Base-by-base conservation (phyloP, 2,888 invertebrate species). In the Acanthosepion lycidas region DNA sequence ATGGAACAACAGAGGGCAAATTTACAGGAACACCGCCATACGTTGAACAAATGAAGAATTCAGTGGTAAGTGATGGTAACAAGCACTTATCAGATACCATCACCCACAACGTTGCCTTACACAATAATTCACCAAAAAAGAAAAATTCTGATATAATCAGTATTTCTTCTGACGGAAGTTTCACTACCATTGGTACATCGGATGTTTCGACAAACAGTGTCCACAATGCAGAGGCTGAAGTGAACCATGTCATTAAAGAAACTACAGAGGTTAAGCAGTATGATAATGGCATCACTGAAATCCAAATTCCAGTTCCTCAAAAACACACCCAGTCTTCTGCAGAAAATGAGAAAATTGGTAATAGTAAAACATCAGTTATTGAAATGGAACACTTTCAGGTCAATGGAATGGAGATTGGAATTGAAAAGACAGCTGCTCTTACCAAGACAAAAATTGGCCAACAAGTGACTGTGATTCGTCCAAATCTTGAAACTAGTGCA, bases 111-210 rank as follows among this genome's bases (percentile, higher is more conserved):
- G 33, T 92, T 18, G 28, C 92, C 23, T 23, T 92, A 2, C 49
- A 92, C 6, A 48, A 12, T 2, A 4, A 12, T 48, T 6, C 92
- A 92, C 92, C 26, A 15, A 92, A 20, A 48, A 92, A 92, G 26
- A 51, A 51, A 28, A 48, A 49, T 48, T 12, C 12, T 26, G 48
- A 49, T 48, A 20, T 48, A 51, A 48, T 5, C 49, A 92, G 92
- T 92, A 92, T 92, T 49, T 92, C 92, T 48, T 92, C 92, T 9
- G 92, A 92, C 26, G 92, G 92, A 26, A 92, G 92, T 23, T 92
- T 92, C 51, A 92, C 92, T 28, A 92, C 92, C 5, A 8, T 23
- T 49, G 92, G 92, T 20, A 23, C n/a, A 0, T 92, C 92, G 28
- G 92, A 92, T 5, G 12, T 49, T 92, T 92, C 78, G 8, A 33